Evolutionary conservation across 2,888 invertebrate genomes (phyloP), one percentile per base, ranked within the genome.

Genomic region (Oxystoma pomonae): DNA sequence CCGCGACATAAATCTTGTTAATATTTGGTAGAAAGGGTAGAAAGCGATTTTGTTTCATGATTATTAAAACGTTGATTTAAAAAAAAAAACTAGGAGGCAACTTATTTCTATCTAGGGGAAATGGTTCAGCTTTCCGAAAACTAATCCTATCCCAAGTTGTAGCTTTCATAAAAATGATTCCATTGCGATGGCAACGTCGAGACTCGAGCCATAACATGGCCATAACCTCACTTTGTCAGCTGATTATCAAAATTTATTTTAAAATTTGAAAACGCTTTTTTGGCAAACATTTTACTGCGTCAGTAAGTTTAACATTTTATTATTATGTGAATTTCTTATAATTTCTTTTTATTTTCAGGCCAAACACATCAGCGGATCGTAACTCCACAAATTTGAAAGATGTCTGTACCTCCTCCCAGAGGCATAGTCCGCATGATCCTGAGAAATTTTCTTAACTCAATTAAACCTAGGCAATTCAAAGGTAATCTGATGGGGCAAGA

Each of bases 401-500:
- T 77, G 78, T 63, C 75, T 53, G 72, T 71, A 68, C 75, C 70
- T 50, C 74, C 73, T 59, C 63, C 75, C 12, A 71, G 80, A 58
- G 76, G 75, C 64, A 69, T 80, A 51, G 69, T 74, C 67, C 73
- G 66, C 61, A 83, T 84, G 65, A 83, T 87, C 9, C 77, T 86
- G 17, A 82, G 79, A 67, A 86, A 87, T 75, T 87, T 91, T 70
- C 74, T 88, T 1, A 85, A 86, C 65, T 89, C 90, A 0, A 70
- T 90, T 0, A 82, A 77, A 65, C 86, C 86, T 0, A 80, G 84
- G 20, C 82, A 85, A 71, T 72, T 85, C 1, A 76, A 73, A 5
- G 87, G 87, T 0, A 82, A 81, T 58, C 77, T 82, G 0, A 81
- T 84, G 78, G 94, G 94, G 0, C 85, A 85, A 72, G 94, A 95